Percentiles rank a stretch among this genome's conserved stretches.
These are phyloP conservation scores for Baryphthengus martii DNA, from an alignment of 2,113 vertebrate species.

Conservation along the genomic window DNA sequence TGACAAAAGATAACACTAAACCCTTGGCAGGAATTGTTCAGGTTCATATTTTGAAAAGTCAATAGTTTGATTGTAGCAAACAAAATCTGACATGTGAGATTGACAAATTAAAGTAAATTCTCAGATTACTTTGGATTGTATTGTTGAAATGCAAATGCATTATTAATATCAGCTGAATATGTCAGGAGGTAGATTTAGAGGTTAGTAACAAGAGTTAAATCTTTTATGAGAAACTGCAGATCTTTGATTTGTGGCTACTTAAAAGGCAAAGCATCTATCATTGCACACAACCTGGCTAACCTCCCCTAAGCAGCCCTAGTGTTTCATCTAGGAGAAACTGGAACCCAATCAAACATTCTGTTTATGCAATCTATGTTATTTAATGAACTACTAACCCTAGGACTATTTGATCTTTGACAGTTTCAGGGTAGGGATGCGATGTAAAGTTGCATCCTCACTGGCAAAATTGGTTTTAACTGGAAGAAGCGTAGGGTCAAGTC, in stretches of 20 bases:
- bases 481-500: neutral
- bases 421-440: neutral
- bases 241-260: neutral
- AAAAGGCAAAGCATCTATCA: neutral
- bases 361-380: neutral
- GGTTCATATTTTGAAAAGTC: neutral
- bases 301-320: neutral
- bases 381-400: neutral
- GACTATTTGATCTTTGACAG: constrained; percentile 1
- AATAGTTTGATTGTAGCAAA: neutral
- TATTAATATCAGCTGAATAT: neutral
- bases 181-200: neutral
- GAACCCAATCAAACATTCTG: neutral
- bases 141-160: neutral
- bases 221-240: neutral
- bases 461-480: neutral
- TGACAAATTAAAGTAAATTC: neutral
- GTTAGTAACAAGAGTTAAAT: neutral
- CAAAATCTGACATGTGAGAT: neutral
- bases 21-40: neutral
- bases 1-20: neutral
- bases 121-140: neutral
- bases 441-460: neutral
- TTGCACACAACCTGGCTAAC: neutral
- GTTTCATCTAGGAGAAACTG: neutral